phyloP scores from a whole-genome alignment of 1,140 invertebrate genomes.

The Phymorhynchus buccinoides region DNA sequence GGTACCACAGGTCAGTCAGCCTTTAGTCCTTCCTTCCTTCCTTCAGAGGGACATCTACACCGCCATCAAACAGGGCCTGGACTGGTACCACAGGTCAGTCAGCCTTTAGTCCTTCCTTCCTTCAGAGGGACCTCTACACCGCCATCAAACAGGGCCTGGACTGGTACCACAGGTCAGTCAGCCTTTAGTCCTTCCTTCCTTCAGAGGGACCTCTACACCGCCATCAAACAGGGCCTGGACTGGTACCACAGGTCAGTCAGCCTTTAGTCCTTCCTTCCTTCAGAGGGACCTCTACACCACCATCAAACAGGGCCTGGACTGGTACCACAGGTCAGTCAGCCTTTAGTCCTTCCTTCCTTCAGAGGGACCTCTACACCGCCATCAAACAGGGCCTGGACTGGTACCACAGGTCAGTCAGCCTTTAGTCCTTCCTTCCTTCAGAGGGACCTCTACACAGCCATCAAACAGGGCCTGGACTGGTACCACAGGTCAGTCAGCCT shows the following conservation, averaged over 20 bases:
- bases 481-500: slow-evolving; percentile 73
- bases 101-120: slow-evolving; percentile 41
- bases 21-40: neutral
- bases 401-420: slow-evolving; percentile 75
- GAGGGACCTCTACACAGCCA: slow-evolving; percentile 87
- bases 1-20: slow-evolving; percentile 76
- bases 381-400: slow-evolving; percentile 83
- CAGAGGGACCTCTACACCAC: slow-evolving; percentile 87
- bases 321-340: slow-evolving; percentile 76
- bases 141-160: slow-evolving; percentile 83
- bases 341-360: slow-evolving; percentile 70
- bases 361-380: slow-evolving; percentile 86
- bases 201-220: slow-evolving; percentile 86
- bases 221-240: slow-evolving; percentile 82
- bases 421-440: slow-evolving; percentile 72
- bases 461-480: slow-evolving; percentile 83
- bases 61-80: slow-evolving; percentile 82
- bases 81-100: slow-evolving; percentile 78
- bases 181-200: slow-evolving; percentile 66
- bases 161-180: slow-evolving; percentile 78
- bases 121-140: slow-evolving; percentile 86
- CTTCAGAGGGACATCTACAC: slow-evolving; percentile 86
- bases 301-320: slow-evolving; percentile 82
- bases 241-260: slow-evolving; percentile 78
- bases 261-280: slow-evolving; percentile 67